Evolutionary conservation across 2,113 vertebrate species (phyloP).

Genomic region (Hyla sarda): DNA sequence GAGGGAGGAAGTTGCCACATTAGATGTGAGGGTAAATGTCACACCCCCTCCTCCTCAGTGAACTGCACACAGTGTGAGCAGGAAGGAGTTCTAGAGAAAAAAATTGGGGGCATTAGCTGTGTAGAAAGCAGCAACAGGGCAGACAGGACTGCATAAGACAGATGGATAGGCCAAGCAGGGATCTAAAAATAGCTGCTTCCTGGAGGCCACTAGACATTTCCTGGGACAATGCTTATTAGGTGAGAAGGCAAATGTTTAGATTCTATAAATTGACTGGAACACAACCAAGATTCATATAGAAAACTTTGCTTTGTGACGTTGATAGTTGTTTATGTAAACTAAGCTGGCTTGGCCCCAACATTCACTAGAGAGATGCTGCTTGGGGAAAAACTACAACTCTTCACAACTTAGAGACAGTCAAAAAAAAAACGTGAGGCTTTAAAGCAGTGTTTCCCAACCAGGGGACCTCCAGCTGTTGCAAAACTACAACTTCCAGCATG

Average conservation of each 20-base stretch:
- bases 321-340: not conserved
- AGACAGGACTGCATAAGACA: too few species aligned
- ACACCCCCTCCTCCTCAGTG: too few species aligned
- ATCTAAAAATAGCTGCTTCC: not conserved
- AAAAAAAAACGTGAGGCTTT: not conserved
- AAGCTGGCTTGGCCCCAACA: not conserved
- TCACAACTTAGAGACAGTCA: not conserved
- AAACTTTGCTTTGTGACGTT: not conserved
- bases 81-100: not conserved
- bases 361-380: not conserved
- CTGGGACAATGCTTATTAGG: not conserved
- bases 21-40: too few species aligned
- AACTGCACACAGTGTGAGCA: not conserved
- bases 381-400: not conserved
- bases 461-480: too few species aligned
- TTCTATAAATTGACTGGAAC: not conserved
- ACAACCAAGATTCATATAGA: not conserved
- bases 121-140: not conserved
- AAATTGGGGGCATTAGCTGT: too few species aligned
- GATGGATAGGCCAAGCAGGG: too few species aligned
- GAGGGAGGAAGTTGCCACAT: too few species aligned
- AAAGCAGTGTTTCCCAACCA: not conserved
- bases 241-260: not conserved
- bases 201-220: not conserved
- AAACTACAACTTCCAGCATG: too few species aligned